Conservation (phyloP, 2,888 invertebrate species). For the Lycophotia porphyrea region DNA sequence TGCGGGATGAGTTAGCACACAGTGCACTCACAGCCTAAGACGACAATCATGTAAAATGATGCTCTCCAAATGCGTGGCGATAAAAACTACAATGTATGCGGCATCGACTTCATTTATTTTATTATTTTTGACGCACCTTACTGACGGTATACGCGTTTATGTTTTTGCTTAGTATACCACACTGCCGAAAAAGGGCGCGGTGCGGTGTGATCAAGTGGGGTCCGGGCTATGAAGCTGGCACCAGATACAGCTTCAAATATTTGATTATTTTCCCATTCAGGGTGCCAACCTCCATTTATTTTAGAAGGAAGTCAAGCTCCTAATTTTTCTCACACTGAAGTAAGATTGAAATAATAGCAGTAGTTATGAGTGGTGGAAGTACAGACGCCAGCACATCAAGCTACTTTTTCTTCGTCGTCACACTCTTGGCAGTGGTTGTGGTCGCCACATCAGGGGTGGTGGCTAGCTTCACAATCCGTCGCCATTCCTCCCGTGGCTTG, state of each 20-base stretch:
- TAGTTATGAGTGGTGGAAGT: not conserved
- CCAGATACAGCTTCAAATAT: slow-evolving; percentile 14
- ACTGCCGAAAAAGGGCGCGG: slow-evolving; percentile 30
- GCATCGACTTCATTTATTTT: not conserved
- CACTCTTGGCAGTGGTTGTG: no score
- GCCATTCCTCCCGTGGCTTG: no score
- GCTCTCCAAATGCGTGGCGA: not conserved
- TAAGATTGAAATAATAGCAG: not conserved
- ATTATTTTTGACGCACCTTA: slow-evolving; percentile 40
- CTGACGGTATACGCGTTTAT: slow-evolving; percentile 17
- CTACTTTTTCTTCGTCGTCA: no score
- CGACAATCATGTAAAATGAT: not conserved
- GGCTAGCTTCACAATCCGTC: no score
- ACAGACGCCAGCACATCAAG: no score
- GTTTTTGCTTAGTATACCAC: not conserved
- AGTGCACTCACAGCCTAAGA: not conserved
- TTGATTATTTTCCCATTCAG: not conserved
- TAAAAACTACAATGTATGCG: not conserved
- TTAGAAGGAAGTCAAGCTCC: not conserved
- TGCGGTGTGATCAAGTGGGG: slow-evolving; percentile 54
- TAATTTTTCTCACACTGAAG: not conserved
- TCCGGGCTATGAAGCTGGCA: slow-evolving; percentile 24
- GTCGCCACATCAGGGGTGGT: no score
- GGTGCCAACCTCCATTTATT: not conserved
- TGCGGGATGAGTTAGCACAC: not conserved